A percentile compares a stretch with the other conserved stretches of the same genome.
These are phyloP conservation scores for Rhinopomastus cyanomelas DNA, from an alignment of 2,113 vertebrate species.

Conservation along the genomic window DNA sequence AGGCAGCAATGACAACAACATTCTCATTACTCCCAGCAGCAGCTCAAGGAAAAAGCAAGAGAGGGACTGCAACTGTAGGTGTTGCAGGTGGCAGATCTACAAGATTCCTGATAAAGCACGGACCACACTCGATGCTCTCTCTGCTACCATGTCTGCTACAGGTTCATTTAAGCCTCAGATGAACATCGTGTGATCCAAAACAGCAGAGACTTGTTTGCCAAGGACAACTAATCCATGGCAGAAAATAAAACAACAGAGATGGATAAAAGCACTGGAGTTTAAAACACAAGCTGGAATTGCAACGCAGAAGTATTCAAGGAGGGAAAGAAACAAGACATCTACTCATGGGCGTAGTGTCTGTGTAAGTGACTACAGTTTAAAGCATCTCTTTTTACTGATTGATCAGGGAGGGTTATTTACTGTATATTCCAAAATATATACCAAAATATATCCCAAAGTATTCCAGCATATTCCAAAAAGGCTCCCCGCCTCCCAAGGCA, in stretches of 20 bases:
- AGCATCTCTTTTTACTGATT: not conserved
- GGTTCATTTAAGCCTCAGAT: not conserved
- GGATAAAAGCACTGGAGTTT: not conserved
- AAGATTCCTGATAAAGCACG: slow-evolving; percentile 51
- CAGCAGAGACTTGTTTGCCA: slow-evolving; percentile 22
- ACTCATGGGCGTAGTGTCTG: not conserved
- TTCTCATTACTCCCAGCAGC: slow-evolving; percentile 61
- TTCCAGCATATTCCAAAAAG: too few species aligned
- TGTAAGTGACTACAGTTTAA: not conserved
- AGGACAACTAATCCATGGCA: slow-evolving; percentile 21
- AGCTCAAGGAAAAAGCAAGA: slow-evolving; percentile 46
- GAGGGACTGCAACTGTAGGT: slow-evolving; percentile 15
- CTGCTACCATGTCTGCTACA: not conserved
- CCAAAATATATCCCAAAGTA: too few species aligned
- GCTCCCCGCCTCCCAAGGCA: not conserved
- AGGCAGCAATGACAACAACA: slow-evolving; percentile 40
- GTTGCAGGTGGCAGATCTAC: slow-evolving; percentile 40
- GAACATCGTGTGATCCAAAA: slow-evolving; percentile 21
- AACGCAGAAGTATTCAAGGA: not conserved
- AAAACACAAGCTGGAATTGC: not conserved
- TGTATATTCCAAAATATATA: not conserved
- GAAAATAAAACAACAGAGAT: slow-evolving; percentile 34
- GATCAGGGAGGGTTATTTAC: not conserved
- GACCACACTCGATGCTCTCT: not conserved
- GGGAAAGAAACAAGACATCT: not conserved